Base-by-base conservation (phyloP, 2,113 vertebrate genomes). In the Chaetorhynchus papuensis region DNA sequence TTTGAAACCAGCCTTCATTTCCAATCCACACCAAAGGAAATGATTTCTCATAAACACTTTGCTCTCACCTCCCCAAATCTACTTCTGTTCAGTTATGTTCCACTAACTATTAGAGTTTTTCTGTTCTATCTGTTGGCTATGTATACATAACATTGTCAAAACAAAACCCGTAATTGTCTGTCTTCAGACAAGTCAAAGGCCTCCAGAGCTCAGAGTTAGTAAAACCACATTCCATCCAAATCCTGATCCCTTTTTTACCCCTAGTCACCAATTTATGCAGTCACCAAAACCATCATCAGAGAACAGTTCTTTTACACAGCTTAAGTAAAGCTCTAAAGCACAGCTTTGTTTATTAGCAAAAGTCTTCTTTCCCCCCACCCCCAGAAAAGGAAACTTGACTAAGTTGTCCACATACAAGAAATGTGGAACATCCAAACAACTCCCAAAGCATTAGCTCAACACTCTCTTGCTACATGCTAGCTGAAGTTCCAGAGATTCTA, bases 401-500 rank as follows among this genome's bases (percentile, higher is more conserved):
- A 87, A 85, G 52, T 72, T 5, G 6, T 65, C 33, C 15, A 9
- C 16, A 53, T 50, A 93, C 6, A 79, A 88, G 63, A 86, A 90
- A 95, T 93, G 83, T 59, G 47, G 86, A 93, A 77, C 52, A 86
- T 93, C 30, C 54, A 63, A 92, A 93, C 85, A 90, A 88, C 83
- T 96, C 86, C 71, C 64, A 93, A 66, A 93, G 80, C 42, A 68
- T 76, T 90, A 95, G 63, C 26, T 90, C 85, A 90, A 83, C 88
- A 79, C 71, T 59, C 78, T 87, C 79, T 61, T 83, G 80, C 59
- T 89, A 84, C 8, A 41, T 71, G 76, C 87, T 92, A 92, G 86
- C 39, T 95, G 91, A 94, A 93, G 94, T 93, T 93, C 70, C 88
- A 94, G 84, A 91, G 84, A 89, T 93, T 94, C 82, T 94, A 44